These are phyloP conservation scores for Aproaerema taeniolella DNA, from an alignment of 2,888 invertebrate genomes.

Conservation along the genomic window DNA sequence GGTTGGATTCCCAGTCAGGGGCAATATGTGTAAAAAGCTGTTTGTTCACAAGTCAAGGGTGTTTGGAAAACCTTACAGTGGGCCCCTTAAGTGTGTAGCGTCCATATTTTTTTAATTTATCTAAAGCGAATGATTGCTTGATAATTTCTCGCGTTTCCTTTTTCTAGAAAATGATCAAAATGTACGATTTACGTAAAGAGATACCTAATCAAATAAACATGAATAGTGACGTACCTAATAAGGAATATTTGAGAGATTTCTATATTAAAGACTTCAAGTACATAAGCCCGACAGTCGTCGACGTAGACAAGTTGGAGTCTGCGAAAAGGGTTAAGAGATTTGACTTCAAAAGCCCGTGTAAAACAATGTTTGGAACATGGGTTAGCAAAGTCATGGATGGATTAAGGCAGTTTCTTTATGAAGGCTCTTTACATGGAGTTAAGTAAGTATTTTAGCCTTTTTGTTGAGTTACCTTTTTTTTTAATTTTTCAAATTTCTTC, in stretches of 20 bases:
- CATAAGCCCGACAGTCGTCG: conserved; percentile 41
- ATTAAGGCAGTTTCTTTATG: conserved; percentile 59
- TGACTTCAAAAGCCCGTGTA: too few relatives aligned
- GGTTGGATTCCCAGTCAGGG: too few relatives aligned
- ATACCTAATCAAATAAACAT: conserved; percentile 11
- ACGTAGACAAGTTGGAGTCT: conserved; percentile 10
- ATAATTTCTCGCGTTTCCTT: too few relatives aligned
- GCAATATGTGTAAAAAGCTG: too few relatives aligned
- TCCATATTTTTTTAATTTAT: too few relatives aligned
- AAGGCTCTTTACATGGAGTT: conserved; percentile 65
- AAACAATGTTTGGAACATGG: conserved; percentile 48
- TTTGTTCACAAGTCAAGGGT: too few relatives aligned
- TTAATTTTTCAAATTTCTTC: too few relatives aligned
- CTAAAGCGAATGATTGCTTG: too few relatives aligned
- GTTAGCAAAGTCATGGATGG: conserved; percentile 48
- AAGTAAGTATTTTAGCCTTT: conserved; percentile 56
- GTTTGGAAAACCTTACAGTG: too few relatives aligned
- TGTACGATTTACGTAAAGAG: conserved; percentile 7
- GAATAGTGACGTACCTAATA: conserved; percentile 25
- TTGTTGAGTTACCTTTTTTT: conserved; percentile 1
- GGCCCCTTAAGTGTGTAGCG: too few relatives aligned
- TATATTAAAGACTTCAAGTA: conserved; percentile 62
- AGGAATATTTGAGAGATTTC: conserved; percentile 48
- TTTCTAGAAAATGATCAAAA: background rate
- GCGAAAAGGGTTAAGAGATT: too few relatives aligned